A percentile compares a stretch with the other conserved stretches of the same genome.
Conservation (phyloP, 30 jellyfish, hydroid and myxozoan species). For the Aurelia aurita region DNA sequence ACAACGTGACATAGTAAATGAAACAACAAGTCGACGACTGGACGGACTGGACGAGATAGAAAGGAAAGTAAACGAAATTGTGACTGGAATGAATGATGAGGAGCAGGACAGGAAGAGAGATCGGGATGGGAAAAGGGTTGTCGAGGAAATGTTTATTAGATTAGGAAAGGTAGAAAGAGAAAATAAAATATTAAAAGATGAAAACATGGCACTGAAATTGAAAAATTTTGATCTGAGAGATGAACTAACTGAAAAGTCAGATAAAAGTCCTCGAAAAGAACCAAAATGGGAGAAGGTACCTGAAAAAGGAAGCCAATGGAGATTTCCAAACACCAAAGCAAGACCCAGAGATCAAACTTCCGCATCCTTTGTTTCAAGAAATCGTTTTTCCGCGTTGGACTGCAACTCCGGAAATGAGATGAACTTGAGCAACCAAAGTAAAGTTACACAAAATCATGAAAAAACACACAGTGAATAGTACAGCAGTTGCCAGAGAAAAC, state of each 20-base stretch:
- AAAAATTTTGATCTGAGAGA: slow-evolving; percentile 11
- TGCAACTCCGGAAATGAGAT: slow-evolving; percentile 2
- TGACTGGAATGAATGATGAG: slow-evolving; percentile 4
- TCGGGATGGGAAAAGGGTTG: not conserved
- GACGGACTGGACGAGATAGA: slow-evolving; percentile 5
- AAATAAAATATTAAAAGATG: slow-evolving; percentile 12
- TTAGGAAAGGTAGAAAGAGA: slow-evolving; percentile 17
- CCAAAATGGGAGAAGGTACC: slow-evolving; percentile 9
- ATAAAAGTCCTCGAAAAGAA: not conserved
- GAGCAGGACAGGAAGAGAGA: slow-evolving; percentile 31
- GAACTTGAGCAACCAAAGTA: not conserved
- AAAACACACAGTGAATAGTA: no score
- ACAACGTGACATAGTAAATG: not conserved
- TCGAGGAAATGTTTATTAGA: slow-evolving; percentile 27
- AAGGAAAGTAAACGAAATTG: slow-evolving; percentile 5
- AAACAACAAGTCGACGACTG: slow-evolving; percentile 3
- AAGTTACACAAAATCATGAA: slow-evolving; percentile 2
- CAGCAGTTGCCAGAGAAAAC: no score
- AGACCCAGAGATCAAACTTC: not conserved
- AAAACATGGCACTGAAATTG: slow-evolving; percentile 34
- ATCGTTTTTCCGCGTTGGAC: slow-evolving; percentile 6
- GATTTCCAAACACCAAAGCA: no score
- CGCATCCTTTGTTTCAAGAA: not conserved
- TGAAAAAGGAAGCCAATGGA: no score
- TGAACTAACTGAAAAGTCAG: not conserved